phyloP scores from a whole-genome alignment of 2,113 vertebrate genomes.

The Rhabdornis inornatus region DNA sequence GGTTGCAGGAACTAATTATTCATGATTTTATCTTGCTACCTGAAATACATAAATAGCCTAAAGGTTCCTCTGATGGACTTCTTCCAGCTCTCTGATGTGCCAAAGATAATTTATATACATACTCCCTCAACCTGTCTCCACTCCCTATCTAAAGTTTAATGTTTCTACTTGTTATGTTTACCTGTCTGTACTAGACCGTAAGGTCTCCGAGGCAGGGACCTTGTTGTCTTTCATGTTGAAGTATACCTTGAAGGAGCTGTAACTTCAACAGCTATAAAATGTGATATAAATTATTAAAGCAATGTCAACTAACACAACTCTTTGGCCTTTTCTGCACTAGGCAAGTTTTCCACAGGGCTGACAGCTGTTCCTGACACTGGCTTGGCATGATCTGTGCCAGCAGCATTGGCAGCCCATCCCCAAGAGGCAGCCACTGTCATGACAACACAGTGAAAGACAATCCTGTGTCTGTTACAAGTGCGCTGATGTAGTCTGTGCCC shows the following conservation, averaged over 20 bases:
- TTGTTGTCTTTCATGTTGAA: slow-evolving; percentile 11
- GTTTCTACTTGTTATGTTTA: slow-evolving; percentile 68
- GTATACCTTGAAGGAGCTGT: slow-evolving; percentile 26
- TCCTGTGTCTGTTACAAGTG: not conserved
- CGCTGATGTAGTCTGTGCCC: not conserved
- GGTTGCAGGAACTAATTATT: slow-evolving; percentile 61
- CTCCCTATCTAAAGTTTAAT: slow-evolving; percentile 62
- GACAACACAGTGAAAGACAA: not conserved
- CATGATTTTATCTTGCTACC: slow-evolving; percentile 57
- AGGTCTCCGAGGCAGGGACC: slow-evolving; percentile 17
- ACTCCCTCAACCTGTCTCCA: slow-evolving; percentile 66
- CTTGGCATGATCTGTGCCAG: not conserved
- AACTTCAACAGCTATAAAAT: slow-evolving; percentile 43
- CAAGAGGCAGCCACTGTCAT: rapidly evolving
- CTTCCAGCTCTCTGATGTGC: slow-evolving; percentile 70
- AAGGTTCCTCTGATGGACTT: slow-evolving; percentile 58
- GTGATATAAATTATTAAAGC: slow-evolving; percentile 8
- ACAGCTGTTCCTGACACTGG: not conserved
- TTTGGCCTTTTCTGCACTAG: not conserved
- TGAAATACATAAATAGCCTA: slow-evolving; percentile 68
- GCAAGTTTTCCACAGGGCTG: not conserved
- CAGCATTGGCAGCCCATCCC: rapidly evolving
- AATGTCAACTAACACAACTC: not conserved
- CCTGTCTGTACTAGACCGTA: slow-evolving; percentile 58
- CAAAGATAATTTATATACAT: slow-evolving; percentile 62